Conservation (phyloP, 1,140 invertebrate genomes). For the Teleogryllus occipitalis region DNA sequence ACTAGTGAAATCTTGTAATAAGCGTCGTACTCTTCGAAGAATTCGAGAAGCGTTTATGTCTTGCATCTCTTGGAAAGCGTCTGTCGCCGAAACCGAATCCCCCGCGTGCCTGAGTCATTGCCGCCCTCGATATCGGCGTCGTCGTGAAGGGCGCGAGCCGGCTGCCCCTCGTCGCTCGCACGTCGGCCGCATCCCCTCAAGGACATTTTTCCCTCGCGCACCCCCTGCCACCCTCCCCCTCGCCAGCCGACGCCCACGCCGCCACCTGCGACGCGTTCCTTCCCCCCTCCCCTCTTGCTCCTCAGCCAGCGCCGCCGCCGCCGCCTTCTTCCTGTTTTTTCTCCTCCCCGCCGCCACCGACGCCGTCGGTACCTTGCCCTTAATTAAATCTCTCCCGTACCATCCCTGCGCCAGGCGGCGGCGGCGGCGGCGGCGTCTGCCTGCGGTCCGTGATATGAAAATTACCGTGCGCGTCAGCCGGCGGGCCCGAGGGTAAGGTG, state of each 20-base stretch:
- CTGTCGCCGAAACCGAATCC: too few species aligned
- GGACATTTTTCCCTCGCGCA: not conserved
- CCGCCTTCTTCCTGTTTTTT: not conserved
- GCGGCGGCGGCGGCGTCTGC: too few species aligned
- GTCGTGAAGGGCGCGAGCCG: not conserved
- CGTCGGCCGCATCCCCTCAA: not conserved
- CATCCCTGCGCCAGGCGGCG: not conserved
- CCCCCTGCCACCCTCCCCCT: too few species aligned
- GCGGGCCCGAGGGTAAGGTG: not conserved
- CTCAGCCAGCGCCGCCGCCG: not conserved
- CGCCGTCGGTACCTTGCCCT: not conserved
- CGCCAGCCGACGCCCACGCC: not conserved
- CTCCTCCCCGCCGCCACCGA: not conserved
- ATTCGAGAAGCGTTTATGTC: too few species aligned
- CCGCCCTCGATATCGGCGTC: not conserved
- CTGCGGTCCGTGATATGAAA: not conserved
- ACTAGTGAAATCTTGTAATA: too few species aligned
- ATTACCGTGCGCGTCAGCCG: not conserved
- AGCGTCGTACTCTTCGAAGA: too few species aligned
- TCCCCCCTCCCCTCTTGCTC: not conserved
- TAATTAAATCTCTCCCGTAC: not conserved
- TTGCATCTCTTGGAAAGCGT: too few species aligned
- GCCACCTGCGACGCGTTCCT: conserved; percentile 2
- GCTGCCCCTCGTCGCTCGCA: too few species aligned
- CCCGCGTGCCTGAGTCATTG: not conserved